phyloP scores from a whole-genome alignment of 2,797 vertebrate genomes.

The Squalus acanthias region DNA sequence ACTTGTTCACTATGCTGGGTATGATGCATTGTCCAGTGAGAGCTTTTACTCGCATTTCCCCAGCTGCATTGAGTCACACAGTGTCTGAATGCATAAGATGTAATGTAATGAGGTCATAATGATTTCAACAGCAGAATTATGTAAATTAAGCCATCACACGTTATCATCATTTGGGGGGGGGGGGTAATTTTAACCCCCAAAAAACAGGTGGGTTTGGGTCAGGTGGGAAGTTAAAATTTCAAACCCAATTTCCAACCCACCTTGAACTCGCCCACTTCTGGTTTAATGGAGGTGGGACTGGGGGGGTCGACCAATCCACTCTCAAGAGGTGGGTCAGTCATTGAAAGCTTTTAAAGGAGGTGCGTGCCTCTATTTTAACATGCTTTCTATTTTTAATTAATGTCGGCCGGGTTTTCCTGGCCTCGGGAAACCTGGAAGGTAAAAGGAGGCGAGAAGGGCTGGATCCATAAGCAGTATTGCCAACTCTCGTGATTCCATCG shows the following conservation, averaged over 20 bases:
- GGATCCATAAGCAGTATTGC: neutral
- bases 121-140: neutral
- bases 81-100: neutral
- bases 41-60: neutral
- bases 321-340: no score
- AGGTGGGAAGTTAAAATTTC: neutral
- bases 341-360: neutral
- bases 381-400: neutral
- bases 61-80: neutral
- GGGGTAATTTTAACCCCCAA: neutral
- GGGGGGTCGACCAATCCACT: neutral
- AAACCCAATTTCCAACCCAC: neutral
- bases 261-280: neutral
- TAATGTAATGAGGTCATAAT: constrained; percentile 17
- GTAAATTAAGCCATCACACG: neutral
- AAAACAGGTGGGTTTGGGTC: neutral
- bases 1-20: neutral
- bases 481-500: no score
- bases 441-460: neutral
- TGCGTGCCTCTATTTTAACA: neutral
- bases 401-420: neutral
- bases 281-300: neutral
- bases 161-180: neutral
- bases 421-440: neutral
- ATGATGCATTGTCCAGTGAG: neutral